phyloP scores from a whole-genome alignment of 2,888 invertebrate genomes.

The Patella depressa region DNA sequence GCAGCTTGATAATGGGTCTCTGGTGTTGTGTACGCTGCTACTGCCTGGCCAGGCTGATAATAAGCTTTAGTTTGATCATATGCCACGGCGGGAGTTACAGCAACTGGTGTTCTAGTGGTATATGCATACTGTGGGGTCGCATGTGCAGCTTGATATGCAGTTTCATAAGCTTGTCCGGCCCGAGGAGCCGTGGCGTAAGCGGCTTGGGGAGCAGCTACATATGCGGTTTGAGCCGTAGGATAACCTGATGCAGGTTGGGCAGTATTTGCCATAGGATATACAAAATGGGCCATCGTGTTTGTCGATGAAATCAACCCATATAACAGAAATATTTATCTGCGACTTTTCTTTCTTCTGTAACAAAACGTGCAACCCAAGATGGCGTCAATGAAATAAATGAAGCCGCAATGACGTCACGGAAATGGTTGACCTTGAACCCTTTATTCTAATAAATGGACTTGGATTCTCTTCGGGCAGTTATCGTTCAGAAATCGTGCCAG shows the following conservation, averaged over 20 bases:
- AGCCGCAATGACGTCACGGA: not conserved
- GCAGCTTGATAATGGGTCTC: slow-evolving; percentile 72
- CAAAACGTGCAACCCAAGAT: not conserved
- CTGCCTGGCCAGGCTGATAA: slow-evolving; percentile 82
- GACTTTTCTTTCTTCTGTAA: not conserved
- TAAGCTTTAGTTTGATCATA: slow-evolving; percentile 82
- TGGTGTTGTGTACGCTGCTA: slow-evolving; percentile 74
- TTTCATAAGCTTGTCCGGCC: slow-evolving; percentile 77
- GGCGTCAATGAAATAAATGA: not conserved
- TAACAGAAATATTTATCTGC: not conserved
- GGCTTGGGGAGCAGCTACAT: slow-evolving; percentile 86
- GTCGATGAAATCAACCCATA: not conserved
- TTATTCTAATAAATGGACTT: too few relatives aligned
- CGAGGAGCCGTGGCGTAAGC: slow-evolving; percentile 86
- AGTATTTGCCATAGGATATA: slow-evolving; percentile 60
- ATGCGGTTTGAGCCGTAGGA: slow-evolving; percentile 86
- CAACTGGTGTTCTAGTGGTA: slow-evolving; percentile 65
- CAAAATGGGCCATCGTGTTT: slow-evolving; percentile 62
- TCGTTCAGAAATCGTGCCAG: too few relatives aligned
- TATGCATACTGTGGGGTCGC: slow-evolving; percentile 68
- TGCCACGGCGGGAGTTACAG: slow-evolving; percentile 60
- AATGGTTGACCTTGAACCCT: too few relatives aligned
- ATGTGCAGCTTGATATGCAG: slow-evolving; percentile 61
- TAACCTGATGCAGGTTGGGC: slow-evolving; percentile 80
- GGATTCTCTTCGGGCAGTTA: too few relatives aligned